A percentile compares a stretch with the other conserved stretches of the same genome.
phyloP scores from a whole-genome alignment of 1,140 invertebrate genomes.

The Euwallacea similis region DNA sequence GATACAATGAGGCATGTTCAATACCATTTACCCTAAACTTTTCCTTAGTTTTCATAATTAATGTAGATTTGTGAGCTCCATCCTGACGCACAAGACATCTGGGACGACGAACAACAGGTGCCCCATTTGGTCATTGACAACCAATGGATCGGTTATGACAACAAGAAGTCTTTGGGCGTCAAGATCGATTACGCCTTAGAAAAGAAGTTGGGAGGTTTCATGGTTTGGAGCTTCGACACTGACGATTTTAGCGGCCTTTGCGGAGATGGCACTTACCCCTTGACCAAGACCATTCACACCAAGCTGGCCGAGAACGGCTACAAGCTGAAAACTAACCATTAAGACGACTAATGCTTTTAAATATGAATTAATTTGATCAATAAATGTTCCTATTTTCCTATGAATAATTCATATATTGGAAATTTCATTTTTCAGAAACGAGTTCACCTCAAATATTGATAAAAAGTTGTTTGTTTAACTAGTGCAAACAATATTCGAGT shows the following conservation, averaged over 20 bases:
- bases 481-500: no score
- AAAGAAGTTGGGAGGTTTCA: constrained; percentile 63
- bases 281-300: constrained; percentile 55
- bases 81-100: constrained; percentile 54
- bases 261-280: constrained; percentile 58
- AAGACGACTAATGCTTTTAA: neutral
- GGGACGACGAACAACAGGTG: constrained; percentile 44
- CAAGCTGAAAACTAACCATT: constrained; percentile 5
- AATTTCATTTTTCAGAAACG: neutral
- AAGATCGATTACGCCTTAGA: constrained; percentile 57
- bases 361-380: neutral
- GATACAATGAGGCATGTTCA: constrained; percentile 65
- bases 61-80: constrained; percentile 53
- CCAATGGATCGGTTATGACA: constrained; percentile 53
- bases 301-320: constrained; percentile 13
- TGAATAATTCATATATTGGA: no score
- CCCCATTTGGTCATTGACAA: constrained; percentile 46
- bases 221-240: constrained; percentile 76
- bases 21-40: neutral
- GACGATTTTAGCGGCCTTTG: constrained; percentile 70
- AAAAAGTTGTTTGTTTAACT: no score
- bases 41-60: neutral
- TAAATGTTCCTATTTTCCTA: neutral
- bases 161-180: constrained; percentile 43
- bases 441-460: neutral